Percentiles rank a stretch among this genome's conserved stretches.
These are phyloP conservation scores for Macrosteles quadrilineatus DNA, from an alignment of 1,140 invertebrate species.

Conservation along the genomic window DNA sequence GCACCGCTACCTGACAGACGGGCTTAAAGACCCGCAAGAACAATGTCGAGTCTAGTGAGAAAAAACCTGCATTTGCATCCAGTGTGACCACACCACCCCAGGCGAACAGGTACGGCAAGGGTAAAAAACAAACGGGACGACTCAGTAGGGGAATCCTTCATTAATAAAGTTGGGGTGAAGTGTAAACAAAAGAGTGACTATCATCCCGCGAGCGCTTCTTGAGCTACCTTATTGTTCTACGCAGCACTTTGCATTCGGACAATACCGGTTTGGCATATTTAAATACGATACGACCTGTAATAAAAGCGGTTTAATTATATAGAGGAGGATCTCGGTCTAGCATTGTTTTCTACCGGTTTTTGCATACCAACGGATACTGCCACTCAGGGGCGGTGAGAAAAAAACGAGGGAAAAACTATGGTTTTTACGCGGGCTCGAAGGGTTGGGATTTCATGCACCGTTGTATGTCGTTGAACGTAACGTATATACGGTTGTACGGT, in stretches of 20 bases:
- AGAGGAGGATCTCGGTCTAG: slow-evolving; percentile 5
- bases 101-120: slow-evolving; percentile 8
- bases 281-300: slow-evolving; percentile 21
- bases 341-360: slow-evolving; percentile 18
- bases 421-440: background rate
- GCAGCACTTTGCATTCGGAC: slow-evolving; percentile 22
- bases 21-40: slow-evolving; percentile 30
- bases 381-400: background rate
- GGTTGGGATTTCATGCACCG: background rate
- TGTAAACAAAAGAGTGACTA: slow-evolving; percentile 28
- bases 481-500: no score
- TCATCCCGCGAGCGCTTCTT: slow-evolving; percentile 2
- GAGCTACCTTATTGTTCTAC: slow-evolving; percentile 5
- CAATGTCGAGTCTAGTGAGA: slow-evolving; percentile 17
- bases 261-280: slow-evolving; percentile 25
- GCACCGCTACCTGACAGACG: slow-evolving; percentile 26
- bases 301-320: slow-evolving; percentile 28
- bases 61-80: slow-evolving; percentile 26
- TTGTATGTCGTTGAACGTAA: no score
- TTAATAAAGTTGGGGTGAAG: slow-evolving; percentile 26
- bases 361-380: slow-evolving; percentile 23
- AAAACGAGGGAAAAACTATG: background rate
- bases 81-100: slow-evolving; percentile 16
- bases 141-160: slow-evolving; percentile 10
- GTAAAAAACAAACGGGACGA: slow-evolving; percentile 26